phyloP scores from a whole-genome alignment of 1,140 invertebrate species.

The Scylla paramamosain region DNA sequence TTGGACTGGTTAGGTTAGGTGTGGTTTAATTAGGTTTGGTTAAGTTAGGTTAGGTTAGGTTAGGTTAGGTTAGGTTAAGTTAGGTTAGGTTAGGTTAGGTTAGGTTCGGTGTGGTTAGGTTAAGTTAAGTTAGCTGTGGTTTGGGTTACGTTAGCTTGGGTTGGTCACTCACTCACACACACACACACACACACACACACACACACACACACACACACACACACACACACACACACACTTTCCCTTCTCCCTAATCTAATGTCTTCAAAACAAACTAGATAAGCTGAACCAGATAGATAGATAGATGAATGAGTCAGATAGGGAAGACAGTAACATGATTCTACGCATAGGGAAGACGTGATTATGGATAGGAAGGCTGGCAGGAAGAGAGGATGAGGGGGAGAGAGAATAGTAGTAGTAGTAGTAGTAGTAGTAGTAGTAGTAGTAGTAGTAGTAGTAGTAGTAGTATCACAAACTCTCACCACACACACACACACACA shows the following conservation, averaged over 20 bases:
- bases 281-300: no score
- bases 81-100: no score
- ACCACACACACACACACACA: slow-evolving; percentile 24
- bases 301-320: no score
- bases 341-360: no score
- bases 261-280: no score
- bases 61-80: no score
- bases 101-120: background rate
- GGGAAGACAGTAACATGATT: background rate
- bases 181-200: slow-evolving; percentile 45
- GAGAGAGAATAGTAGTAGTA: background rate
- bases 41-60: no score
- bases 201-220: slow-evolving; percentile 34
- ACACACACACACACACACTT: no score
- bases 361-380: no score
- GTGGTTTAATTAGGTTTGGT: no score
- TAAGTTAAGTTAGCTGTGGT: background rate
- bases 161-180: slow-evolving; percentile 3
- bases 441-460: slow-evolving; percentile 47
- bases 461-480: slow-evolving; percentile 29
- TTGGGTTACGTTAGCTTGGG: no score
- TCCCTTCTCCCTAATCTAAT: no score
- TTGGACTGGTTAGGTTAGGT: background rate
- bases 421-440: slow-evolving; percentile 47
- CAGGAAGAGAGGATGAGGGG: background rate